These are phyloP conservation scores for Fragum sueziense DNA, from an alignment of 2,888 invertebrate species.

Conservation along the genomic window DNA sequence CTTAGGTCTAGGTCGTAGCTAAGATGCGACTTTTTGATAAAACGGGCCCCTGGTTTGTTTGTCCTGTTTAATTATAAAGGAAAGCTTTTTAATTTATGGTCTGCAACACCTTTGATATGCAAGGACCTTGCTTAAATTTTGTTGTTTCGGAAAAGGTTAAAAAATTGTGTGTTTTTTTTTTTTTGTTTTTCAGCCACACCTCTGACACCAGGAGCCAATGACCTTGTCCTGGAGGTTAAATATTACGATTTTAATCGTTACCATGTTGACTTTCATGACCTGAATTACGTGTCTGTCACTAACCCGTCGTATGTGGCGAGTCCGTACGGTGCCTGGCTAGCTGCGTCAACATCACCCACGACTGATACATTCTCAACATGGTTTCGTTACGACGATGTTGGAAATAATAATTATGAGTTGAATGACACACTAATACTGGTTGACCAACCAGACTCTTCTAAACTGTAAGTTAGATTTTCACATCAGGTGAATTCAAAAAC, in stretches of 20 bases:
- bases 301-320: constrained; percentile 66
- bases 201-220: constrained; percentile 37
- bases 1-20: too few relatives aligned
- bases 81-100: too few relatives aligned
- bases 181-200: constrained; percentile 24
- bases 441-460: constrained; percentile 4
- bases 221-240: constrained; percentile 45
- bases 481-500: neutral
- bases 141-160: too few relatives aligned
- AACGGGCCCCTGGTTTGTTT: too few relatives aligned
- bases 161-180: too few relatives aligned
- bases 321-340: constrained; percentile 68
- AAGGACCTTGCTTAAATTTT: too few relatives aligned
- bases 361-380: constrained; percentile 72
- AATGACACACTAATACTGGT: constrained; percentile 37
- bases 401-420: constrained; percentile 29
- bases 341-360: constrained; percentile 60
- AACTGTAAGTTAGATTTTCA: constrained; percentile 1
- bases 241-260: constrained; percentile 63
- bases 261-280: constrained; percentile 55
- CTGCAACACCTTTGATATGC: too few relatives aligned
- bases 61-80: too few relatives aligned
- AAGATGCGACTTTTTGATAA: too few relatives aligned
- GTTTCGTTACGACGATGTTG: constrained; percentile 54
- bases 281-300: constrained; percentile 35